These are phyloP conservation scores for Dicyrtomina minuta DNA, from an alignment of 2,888 invertebrate species.

Conservation along the genomic window DNA sequence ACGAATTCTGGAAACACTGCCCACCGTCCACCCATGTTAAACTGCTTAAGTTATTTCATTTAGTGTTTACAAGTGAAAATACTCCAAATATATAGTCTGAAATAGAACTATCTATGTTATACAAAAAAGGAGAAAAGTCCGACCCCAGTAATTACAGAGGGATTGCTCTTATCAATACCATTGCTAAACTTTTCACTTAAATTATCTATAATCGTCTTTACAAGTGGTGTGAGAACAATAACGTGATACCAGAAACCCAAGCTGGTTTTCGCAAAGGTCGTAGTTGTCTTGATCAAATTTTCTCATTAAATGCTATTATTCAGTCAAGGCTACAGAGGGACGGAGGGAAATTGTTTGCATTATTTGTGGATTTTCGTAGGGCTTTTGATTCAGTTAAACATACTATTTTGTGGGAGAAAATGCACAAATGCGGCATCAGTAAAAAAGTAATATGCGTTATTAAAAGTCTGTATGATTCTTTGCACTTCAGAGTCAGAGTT, in stretches of 20 bases:
- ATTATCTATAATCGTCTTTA: background rate
- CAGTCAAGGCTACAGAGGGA: background rate
- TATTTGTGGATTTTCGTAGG: slow-evolving; percentile 22
- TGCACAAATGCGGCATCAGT: no score
- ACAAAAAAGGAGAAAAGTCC: background rate
- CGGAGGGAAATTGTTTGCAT: background rate
- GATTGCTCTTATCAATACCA: background rate
- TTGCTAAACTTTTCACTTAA: background rate
- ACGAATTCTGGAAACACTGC: background rate
- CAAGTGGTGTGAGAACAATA: background rate
- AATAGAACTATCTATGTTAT: background rate
- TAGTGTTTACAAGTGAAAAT: background rate
- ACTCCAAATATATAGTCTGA: background rate
- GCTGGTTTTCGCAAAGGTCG: slow-evolving; percentile 8
- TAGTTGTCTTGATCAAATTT: slow-evolving; percentile 9
- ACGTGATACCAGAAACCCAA: slow-evolving; percentile 14
- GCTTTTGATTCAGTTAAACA: no score
- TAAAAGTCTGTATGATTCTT: no score
- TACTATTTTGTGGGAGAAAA: no score
- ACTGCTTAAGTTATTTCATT: background rate
- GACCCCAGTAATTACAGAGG: background rate
- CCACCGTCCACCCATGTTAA: background rate
- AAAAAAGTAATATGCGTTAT: no score
- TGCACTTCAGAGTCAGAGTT: no score
- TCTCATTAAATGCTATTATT: no score